Conservation (phyloP, 2,888 invertebrate genomes). For the Oscheius sp. region DNA sequence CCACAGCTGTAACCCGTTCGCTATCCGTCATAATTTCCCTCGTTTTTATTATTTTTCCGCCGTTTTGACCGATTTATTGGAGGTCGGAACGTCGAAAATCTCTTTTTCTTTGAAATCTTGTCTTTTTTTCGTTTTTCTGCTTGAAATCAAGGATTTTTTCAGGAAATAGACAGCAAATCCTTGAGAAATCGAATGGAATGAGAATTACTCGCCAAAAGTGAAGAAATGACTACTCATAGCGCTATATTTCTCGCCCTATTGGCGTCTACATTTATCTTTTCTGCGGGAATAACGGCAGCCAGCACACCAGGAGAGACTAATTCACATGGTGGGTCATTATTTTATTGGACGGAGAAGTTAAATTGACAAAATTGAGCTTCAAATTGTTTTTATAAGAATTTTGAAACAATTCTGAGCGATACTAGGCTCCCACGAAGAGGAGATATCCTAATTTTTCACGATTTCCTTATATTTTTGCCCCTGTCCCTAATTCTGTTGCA, state of each 20-base stretch:
- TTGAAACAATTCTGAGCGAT: no score
- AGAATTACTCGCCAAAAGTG: background rate
- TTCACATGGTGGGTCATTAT: background rate
- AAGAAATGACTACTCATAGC: background rate
- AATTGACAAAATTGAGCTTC: no score
- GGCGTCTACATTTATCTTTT: slow-evolving; percentile 10
- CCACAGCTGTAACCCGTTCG: slow-evolving; percentile 8
- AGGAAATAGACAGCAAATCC: background rate
- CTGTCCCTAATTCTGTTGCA: no score
- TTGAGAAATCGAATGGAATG: slow-evolving; percentile 1
- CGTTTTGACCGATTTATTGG: no score
- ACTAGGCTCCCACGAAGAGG: no score
- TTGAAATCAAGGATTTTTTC: no score
- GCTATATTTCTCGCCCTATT: slow-evolving; percentile 20
- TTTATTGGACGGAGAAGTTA: no score
- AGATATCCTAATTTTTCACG: no score
- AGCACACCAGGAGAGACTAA: background rate
- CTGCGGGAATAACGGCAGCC: background rate
- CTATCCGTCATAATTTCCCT: slow-evolving; percentile 5
- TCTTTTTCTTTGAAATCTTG: background rate
- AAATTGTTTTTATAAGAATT: no score
- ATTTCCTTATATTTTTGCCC: no score
- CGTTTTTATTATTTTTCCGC: no score
- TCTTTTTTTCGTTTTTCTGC: background rate
- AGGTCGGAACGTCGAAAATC: background rate